Evolutionary conservation across 2,797 vertebrate species (phyloP).

Genomic region (Sebastes miniatus): DNA sequence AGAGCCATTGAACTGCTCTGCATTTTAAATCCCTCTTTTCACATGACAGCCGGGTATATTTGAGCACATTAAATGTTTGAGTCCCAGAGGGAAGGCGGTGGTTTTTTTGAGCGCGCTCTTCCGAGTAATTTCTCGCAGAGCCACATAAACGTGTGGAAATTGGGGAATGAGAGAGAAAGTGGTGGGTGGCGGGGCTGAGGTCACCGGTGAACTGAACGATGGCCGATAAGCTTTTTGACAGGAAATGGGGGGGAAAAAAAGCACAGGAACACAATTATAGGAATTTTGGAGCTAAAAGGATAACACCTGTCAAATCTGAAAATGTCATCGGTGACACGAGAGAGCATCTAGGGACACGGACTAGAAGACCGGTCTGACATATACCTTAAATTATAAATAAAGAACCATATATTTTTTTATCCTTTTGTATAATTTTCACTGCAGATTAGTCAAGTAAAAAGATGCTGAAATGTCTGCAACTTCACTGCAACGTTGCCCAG

Average conservation of each 20-base stretch:
- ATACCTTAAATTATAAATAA: background rate
- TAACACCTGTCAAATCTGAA: constrained; percentile 29
- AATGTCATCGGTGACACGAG: constrained; percentile 12
- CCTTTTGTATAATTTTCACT: background rate
- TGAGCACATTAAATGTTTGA: constrained; percentile 24
- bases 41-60: background rate
- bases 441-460: background rate
- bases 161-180: background rate
- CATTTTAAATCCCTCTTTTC: constrained; percentile 10
- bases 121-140: constrained; percentile 1
- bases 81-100: background rate
- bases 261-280: background rate
- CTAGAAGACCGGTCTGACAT: background rate
- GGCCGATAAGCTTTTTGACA: background rate
- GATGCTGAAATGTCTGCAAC: background rate
- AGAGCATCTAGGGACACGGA: background rate
- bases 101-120: background rate
- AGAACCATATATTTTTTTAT: background rate
- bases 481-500: background rate
- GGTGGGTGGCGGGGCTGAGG: background rate
- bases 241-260: background rate
- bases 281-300: background rate
- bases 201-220: background rate
- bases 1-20: background rate
- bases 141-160: background rate